Evolutionary conservation across 2,113 vertebrate species (phyloP), one percentile per base, ranked within the genome.

Genomic region (Carassius auratus): DNA sequence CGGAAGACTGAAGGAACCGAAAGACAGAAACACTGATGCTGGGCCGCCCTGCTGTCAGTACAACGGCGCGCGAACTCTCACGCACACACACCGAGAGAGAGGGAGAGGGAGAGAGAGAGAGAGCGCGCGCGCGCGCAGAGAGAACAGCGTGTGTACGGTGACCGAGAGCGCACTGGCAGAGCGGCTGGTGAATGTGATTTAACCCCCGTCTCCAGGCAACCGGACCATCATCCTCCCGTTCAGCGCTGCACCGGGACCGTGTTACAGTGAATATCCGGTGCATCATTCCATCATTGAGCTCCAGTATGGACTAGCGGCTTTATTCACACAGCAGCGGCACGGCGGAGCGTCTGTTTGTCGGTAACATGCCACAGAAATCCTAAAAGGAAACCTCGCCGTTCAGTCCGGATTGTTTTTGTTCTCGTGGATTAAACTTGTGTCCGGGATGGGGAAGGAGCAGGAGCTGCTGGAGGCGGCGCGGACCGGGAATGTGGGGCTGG

Each of bases 401-500:
- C 38, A 68, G 75, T 69, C 84, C n/a, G 61, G 42, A 50, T 52
- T 86, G 48, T 42, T 45, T 86, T 76, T 64, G 76, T 30, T 71
- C 73, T 66, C 71, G 78, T 83, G 87, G 86, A 89, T 90, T 74
- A 86, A 93, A 93, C 91, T 94, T 92, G 91, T 38, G 69, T 90
- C 92, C 92, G 93, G 93, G 93, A 99, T 99, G 98, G 97, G 98
- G 81, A 99, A 98, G 93, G 98, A 99, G 92, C 97, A 98, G 94
- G 98, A 99, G 92, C 96, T 99, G 89, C 95, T 99, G 94, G 98
- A 99, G 92, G 97, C 97, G 85, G 95, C 97, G 91, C 98, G 98
- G 88, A 99, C 96, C 78, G 98, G 98, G 92, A 99, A 99, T 92
- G 97, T 99, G 90, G 95, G 94, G 92, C 90, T 97, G 94, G 98